Evolutionary conservation across 2,113 vertebrate species (phyloP).

Genomic region (Platysternon megacephalum): DNA sequence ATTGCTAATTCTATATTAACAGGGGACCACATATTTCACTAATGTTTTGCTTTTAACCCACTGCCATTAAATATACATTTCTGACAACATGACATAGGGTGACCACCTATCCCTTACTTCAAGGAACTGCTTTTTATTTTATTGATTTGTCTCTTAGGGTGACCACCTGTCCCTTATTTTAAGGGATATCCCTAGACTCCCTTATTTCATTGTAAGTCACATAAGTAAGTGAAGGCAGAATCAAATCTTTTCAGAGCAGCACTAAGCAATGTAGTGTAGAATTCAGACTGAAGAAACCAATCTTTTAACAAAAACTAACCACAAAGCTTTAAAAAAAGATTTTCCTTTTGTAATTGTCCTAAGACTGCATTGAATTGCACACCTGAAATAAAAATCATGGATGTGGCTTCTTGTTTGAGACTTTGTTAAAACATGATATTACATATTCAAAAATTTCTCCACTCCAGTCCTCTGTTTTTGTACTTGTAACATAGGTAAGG

Average conservation of each 20-base stretch:
- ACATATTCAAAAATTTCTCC: background rate
- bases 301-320: background rate
- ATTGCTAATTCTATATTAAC: background rate
- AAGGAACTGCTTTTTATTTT: background rate
- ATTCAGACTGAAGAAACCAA: background rate
- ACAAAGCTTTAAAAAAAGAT: background rate
- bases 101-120: background rate
- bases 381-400: background rate
- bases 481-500: background rate
- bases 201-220: background rate
- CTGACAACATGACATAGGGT: background rate
- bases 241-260: background rate
- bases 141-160: background rate
- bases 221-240: background rate
- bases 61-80: background rate
- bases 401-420: background rate
- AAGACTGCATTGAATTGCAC: background rate
- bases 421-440: background rate
- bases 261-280: background rate
- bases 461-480: background rate
- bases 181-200: background rate
- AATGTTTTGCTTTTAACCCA: background rate
- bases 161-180: background rate
- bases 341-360: background rate
- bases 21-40: background rate